Evolutionary conservation across 2,113 vertebrate species (phyloP).

Genomic region (Microcebus ravelobensis): DNA sequence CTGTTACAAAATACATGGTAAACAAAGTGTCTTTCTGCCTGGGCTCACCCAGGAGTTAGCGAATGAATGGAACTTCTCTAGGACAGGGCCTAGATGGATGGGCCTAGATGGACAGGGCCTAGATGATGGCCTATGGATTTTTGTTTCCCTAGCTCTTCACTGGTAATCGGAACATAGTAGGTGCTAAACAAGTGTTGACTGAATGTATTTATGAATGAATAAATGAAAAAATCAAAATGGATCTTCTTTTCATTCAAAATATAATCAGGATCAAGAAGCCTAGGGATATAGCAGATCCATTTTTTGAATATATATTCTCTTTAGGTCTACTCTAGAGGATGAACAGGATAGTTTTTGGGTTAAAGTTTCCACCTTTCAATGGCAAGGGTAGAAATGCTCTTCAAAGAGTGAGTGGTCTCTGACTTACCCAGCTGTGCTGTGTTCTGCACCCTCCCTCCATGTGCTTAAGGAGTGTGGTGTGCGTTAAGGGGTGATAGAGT

Average conservation of each 20-base stretch:
- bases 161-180: not conserved
- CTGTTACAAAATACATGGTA: not conserved
- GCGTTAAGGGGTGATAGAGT: not conserved
- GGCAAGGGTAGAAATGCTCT: not conserved
- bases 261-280: not conserved
- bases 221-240: not conserved
- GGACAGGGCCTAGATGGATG: not conserved
- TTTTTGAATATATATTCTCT: not conserved
- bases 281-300: not conserved
- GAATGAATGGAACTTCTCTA: not conserved
- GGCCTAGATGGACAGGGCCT: too few species aligned
- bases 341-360: not conserved
- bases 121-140: not conserved
- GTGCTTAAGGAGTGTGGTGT: not conserved
- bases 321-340: not conserved
- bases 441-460: not conserved
- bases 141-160: not conserved
- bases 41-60: not conserved
- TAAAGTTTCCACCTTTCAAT: not conserved
- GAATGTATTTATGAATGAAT: not conserved
- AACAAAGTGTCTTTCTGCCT: not conserved
- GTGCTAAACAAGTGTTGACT: not conserved
- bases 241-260: constrained; percentile 11
- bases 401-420: not conserved
- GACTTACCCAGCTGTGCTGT: not conserved